These are phyloP conservation scores for Paelopatides confundens DNA, from an alignment of 53 echinoderm and acorn worm genomes.

Conservation along the genomic window DNA sequence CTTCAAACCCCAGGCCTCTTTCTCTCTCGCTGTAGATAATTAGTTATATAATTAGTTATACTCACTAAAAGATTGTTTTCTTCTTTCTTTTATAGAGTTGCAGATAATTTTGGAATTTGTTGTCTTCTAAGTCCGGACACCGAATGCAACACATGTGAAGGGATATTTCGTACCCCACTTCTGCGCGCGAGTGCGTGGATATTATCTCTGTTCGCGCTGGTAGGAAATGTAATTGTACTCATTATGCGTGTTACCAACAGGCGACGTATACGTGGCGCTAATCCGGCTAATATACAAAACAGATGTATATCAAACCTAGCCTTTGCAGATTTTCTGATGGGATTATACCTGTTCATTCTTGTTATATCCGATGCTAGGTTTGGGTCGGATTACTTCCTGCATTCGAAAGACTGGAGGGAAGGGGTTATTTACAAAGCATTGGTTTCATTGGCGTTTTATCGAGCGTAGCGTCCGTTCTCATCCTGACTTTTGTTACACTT, in stretches of 20 bases:
- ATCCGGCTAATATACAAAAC: conserved; percentile 42
- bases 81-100: conserved; percentile 36
- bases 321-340: conserved; percentile 71
- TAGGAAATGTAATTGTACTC: conserved; percentile 64
- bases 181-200: conserved; percentile 66
- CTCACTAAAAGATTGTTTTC: no score
- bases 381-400: conserved; percentile 61
- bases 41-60: no score
- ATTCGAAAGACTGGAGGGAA: conserved; percentile 53
- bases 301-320: conserved; percentile 67
- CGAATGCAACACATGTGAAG: conserved; percentile 65
- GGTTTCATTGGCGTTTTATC: conserved; percentile 69
- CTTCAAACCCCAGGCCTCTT: no score
- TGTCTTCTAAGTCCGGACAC: conserved; percentile 55
- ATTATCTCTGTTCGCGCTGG: conserved; percentile 51
- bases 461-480: conserved; percentile 64
- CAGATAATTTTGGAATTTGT: conserved; percentile 62
- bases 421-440: conserved; percentile 55
- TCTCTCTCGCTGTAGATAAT: no score
- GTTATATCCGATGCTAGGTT: conserved; percentile 61
- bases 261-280: conserved; percentile 1
- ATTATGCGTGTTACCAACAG: conserved; percentile 46
- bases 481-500: conserved; percentile 62
- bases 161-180: conserved; percentile 63
- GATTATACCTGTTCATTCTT: conserved; percentile 68